These are phyloP conservation scores for Lycaon pictus DNA, from an alignment of 2,113 vertebrate genomes.

Conservation along the genomic window DNA sequence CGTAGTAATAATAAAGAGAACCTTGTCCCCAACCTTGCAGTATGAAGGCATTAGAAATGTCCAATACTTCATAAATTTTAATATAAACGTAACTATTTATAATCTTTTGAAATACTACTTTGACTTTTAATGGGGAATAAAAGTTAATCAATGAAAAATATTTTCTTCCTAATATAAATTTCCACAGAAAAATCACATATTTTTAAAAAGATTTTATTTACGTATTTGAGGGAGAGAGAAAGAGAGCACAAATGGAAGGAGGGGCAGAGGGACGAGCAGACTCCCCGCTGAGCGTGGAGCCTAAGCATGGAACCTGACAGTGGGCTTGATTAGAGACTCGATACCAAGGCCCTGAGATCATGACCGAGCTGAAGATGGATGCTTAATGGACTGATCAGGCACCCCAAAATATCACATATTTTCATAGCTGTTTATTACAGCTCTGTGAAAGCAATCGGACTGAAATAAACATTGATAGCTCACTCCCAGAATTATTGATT, in stretches of 20 bases:
- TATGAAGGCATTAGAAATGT: neutral
- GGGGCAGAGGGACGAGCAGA: neutral
- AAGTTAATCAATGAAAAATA: conserved; percentile 18
- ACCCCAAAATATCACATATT: neutral
- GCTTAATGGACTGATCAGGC: neutral
- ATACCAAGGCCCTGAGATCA: neutral
- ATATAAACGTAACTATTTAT: neutral
- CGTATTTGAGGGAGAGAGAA: neutral
- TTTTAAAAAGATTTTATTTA: neutral
- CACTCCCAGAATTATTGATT: neutral
- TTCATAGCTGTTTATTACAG: neutral
- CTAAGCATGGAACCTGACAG: neutral
- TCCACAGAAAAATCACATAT: conserved; percentile 36
- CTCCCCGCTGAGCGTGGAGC: neutral
- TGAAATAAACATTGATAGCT: neutral
- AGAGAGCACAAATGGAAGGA: neutral
- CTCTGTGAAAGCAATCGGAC: conserved; percentile 6
- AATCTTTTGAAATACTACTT: neutral
- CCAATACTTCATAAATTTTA: neutral
- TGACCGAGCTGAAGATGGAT: neutral
- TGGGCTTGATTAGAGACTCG: neutral
- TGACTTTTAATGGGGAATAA: neutral
- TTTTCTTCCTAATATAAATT: conserved; percentile 4
- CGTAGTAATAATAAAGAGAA: neutral
- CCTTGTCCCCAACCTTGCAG: neutral